Evolutionary conservation across 1,140 invertebrate species (phyloP).

Genomic region (Drosophila ananassae): DNA sequence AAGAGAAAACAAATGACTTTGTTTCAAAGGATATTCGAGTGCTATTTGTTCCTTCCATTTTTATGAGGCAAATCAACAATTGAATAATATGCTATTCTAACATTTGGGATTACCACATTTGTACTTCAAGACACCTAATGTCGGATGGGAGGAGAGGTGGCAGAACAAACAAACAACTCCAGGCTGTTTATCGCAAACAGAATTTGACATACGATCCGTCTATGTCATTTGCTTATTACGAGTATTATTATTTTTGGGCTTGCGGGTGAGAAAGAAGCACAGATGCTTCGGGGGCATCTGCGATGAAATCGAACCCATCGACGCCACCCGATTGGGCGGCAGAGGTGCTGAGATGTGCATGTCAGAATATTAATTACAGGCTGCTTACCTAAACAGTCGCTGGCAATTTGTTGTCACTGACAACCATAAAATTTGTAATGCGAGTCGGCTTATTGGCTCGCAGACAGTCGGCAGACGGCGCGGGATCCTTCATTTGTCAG

Average conservation of each 20-base stretch:
- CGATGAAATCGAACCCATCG: constrained; percentile 38
- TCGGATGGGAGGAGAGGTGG: neutral
- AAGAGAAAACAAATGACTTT: neutral
- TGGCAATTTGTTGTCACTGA: constrained; percentile 40
- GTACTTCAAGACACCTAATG: neutral
- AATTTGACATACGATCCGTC: constrained; percentile 64
- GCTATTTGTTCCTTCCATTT: neutral
- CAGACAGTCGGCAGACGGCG: constrained; percentile 48
- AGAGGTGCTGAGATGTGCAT: neutral
- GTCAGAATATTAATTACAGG: constrained; percentile 70
- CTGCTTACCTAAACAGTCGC: constrained; percentile 55
- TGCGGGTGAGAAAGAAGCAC: constrained; percentile 19
- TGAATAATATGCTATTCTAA: too few species aligned
- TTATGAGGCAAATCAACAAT: too few species aligned
- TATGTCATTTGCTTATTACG: constrained; percentile 52
- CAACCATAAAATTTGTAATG: constrained; percentile 59
- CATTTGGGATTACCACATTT: too few species aligned
- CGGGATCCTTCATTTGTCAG: neutral
- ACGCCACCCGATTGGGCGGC: neutral
- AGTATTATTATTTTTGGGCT: constrained; percentile 24
- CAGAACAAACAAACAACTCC: constrained; percentile 15
- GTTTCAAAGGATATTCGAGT: neutral
- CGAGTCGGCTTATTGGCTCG: constrained; percentile 14
- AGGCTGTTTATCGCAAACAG: constrained; percentile 60
- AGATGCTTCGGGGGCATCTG: constrained; percentile 1